Conservation (phyloP, 2,797 vertebrate species). For the Jordanella pulchra region DNA sequence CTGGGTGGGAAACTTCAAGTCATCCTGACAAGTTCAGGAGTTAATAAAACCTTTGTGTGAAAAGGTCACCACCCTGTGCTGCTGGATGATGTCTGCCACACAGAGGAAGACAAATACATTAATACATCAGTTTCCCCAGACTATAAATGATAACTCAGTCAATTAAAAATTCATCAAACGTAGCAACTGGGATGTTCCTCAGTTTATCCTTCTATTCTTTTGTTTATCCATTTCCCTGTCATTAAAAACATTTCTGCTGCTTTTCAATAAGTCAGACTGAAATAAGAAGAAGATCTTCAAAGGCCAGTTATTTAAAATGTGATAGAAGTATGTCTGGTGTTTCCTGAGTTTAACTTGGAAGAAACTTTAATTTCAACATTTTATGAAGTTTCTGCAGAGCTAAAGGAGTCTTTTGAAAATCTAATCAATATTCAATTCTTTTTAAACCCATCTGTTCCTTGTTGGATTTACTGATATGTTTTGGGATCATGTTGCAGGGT, state of each 20-base stretch:
- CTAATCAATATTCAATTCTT: background rate
- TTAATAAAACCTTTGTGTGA: constrained; percentile 31
- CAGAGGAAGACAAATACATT: constrained; percentile 24
- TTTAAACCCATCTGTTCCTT: no score
- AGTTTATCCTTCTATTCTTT: background rate
- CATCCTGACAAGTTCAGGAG: constrained; percentile 5
- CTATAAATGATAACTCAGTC: constrained; percentile 20
- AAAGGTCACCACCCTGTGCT: constrained; percentile 33
- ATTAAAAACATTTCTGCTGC: constrained; percentile 19
- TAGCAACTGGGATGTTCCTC: background rate
- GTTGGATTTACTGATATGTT: background rate
- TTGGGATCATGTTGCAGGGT: background rate
- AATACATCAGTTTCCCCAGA: constrained; percentile 11
- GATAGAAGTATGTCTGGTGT: background rate
- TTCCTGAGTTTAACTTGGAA: background rate
- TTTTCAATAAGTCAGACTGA: background rate
- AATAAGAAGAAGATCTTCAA: background rate
- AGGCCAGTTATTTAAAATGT: background rate
- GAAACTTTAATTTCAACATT: background rate
- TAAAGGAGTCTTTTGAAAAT: background rate
- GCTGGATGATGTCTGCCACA: constrained; percentile 25
- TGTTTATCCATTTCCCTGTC: background rate
- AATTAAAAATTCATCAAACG: constrained; percentile 33
- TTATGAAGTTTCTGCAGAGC: background rate
- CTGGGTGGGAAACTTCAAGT: background rate